Percentiles rank a stretch among this genome's conserved stretches.
Conservation (phyloP, 2,888 invertebrate genomes). For the Odontothrips loti region DNA sequence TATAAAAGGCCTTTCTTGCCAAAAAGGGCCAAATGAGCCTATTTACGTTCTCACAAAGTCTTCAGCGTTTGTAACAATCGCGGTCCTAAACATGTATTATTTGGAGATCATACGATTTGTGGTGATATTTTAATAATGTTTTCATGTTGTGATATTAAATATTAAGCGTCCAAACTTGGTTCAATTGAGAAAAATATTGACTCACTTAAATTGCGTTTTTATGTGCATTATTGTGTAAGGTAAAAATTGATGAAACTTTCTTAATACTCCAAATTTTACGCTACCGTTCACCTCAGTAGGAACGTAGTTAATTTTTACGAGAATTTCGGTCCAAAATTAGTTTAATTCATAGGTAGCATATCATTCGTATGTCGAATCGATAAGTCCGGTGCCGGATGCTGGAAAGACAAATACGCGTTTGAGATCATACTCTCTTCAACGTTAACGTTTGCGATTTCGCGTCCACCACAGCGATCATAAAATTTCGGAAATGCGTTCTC, state of each 20-base stretch:
- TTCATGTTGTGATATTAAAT: slow-evolving; percentile 22
- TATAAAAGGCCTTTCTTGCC: neutral
- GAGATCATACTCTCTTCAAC: too few relatives aligned
- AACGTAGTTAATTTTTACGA: neutral
- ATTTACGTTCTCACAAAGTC: neutral
- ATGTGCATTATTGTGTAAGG: neutral
- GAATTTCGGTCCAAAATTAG: neutral
- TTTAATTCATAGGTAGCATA: neutral
- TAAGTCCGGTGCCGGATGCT: too few relatives aligned
- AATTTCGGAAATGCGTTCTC: too few relatives aligned
- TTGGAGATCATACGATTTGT: neutral
- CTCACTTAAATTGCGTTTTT: too few relatives aligned
- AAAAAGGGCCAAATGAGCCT: neutral
- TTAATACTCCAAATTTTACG: neutral
- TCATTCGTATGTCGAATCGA: neutral
- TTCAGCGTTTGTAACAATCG: neutral
- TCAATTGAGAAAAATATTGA: neutral
- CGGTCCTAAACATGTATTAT: neutral
- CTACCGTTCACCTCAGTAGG: slow-evolving; percentile 2
- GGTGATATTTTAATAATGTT: slow-evolving; percentile 12
- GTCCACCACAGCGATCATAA: too few relatives aligned
- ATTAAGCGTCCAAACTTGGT: neutral
- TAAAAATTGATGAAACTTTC: neutral
- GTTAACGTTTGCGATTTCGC: too few relatives aligned
- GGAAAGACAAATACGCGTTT: too few relatives aligned